Evolutionary conservation across 2,797 vertebrate species (phyloP).

Genomic region (Rhinella marina): DNA sequence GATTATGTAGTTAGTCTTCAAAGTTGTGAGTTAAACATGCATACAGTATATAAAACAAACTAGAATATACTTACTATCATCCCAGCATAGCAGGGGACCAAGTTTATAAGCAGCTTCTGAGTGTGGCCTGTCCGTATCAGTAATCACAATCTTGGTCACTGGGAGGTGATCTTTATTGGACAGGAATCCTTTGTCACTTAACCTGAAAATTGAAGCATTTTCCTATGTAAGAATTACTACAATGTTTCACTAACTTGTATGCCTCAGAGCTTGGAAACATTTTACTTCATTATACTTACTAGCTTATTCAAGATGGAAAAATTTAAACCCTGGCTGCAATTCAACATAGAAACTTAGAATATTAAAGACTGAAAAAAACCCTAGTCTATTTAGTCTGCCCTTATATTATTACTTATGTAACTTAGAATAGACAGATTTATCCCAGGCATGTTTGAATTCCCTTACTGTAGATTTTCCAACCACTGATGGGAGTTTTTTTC

Average conservation of each 20-base stretch:
- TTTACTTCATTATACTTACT: background rate
- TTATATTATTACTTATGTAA: too few species aligned
- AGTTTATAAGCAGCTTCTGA: slow-evolving; percentile 88
- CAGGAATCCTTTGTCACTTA: slow-evolving; percentile 85
- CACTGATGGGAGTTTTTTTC: too few species aligned
- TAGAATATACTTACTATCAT: slow-evolving; percentile 86
- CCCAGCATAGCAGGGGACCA: slow-evolving; percentile 87
- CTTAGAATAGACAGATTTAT: too few species aligned
- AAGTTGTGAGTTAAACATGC: too few species aligned
- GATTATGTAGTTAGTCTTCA: background rate
- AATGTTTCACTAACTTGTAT: background rate
- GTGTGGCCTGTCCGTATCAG: slow-evolving; percentile 81
- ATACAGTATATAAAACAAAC: background rate
- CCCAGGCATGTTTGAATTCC: too few species aligned
- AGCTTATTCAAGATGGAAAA: background rate
- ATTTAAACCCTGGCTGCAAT: background rate
- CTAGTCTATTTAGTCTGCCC: too few species aligned
- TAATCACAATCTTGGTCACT: slow-evolving; percentile 84
- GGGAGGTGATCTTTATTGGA: slow-evolving; percentile 90
- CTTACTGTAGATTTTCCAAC: too few species aligned
- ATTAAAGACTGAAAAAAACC: too few species aligned
- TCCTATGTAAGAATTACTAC: background rate
- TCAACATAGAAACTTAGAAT: background rate
- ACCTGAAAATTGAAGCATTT: slow-evolving; percentile 72
- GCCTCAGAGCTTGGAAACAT: background rate